These are phyloP conservation scores for Zingel zingel DNA, from an alignment of 2,113 vertebrate genomes.

Conservation along the genomic window DNA sequence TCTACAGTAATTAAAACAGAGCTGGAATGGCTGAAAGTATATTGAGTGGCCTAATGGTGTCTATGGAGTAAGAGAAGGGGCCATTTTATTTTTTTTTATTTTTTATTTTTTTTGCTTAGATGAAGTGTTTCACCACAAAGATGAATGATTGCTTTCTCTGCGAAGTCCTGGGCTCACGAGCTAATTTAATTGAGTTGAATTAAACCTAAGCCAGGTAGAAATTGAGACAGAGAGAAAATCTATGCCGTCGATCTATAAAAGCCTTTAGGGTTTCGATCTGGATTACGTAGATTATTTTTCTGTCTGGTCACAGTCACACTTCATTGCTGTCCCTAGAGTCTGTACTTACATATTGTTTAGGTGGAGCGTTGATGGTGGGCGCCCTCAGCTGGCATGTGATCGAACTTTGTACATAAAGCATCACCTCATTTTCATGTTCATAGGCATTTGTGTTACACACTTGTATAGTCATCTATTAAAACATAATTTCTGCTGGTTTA, in stretches of 20 bases:
- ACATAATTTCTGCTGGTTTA: not conserved
- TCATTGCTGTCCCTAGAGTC: conserved; percentile 62
- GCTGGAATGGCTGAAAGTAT: conserved; percentile 63
- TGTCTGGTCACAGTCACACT: conserved; percentile 81
- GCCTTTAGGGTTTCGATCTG: conserved; percentile 85
- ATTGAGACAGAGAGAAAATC: conserved; percentile 83
- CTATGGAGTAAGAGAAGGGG: conserved; percentile 65
- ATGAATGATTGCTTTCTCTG: conserved; percentile 81
- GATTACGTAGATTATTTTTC: conserved; percentile 85
- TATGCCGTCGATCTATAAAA: conserved; percentile 85
- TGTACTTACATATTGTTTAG: conserved; percentile 60
- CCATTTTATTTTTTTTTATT: conserved; percentile 1
- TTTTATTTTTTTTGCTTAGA: conserved; percentile 50
- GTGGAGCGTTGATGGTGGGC: not conserved
- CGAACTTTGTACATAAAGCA: not conserved
- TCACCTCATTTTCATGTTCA: not conserved
- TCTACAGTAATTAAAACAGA: conserved; percentile 74
- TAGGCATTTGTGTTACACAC: not conserved
- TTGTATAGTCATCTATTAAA: conserved; percentile 9
- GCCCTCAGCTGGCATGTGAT: not conserved
- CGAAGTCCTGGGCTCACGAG: conserved; percentile 73
- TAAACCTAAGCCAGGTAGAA: conserved; percentile 84
- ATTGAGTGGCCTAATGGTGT: conserved; percentile 76
- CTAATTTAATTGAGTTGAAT: conserved; percentile 87
- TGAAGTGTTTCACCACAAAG: conserved; percentile 75